Conservation (phyloP, 2,113 vertebrate genomes). For the Phylloscopus trochiloides region DNA sequence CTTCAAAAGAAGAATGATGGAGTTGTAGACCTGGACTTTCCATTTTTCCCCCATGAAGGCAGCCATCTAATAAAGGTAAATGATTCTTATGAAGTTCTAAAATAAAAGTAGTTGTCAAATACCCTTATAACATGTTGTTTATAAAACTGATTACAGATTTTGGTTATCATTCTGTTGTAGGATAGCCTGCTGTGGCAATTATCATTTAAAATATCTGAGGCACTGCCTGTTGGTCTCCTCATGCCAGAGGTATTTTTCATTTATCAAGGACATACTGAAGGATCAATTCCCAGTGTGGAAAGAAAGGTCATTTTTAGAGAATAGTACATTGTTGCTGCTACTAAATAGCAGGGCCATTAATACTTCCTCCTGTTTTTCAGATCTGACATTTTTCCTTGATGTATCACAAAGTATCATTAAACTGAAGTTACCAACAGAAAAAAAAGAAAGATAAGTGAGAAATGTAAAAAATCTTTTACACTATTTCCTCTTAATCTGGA, state of each 20-base stretch:
- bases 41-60: not conserved
- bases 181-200: not conserved
- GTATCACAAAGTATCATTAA: slow-evolving; percentile 1
- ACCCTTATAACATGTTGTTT: not conserved
- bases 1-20: slow-evolving; percentile 64
- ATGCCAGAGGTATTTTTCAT: slow-evolving; percentile 16
- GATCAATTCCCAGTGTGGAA: not conserved
- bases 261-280: slow-evolving; percentile 9
- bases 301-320: not conserved
- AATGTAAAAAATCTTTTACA: not conserved
- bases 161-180: not conserved
- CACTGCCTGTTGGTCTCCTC: not conserved
- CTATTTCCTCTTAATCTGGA: not conserved
- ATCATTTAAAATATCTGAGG: not conserved
- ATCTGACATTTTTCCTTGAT: not conserved
- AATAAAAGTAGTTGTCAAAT: not conserved
- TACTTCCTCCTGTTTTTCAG: slow-evolving; percentile 30
- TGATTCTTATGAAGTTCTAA: not conserved
- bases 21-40: not conserved
- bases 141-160: not conserved
- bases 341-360: slow-evolving; percentile 36
- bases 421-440: not conserved
- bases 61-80: slow-evolving; percentile 42
- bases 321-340: slow-evolving; percentile 10
- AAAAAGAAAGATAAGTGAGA: not conserved